Base-by-base conservation (phyloP, 2,888 invertebrate genomes). In the Agelastica alni region DNA sequence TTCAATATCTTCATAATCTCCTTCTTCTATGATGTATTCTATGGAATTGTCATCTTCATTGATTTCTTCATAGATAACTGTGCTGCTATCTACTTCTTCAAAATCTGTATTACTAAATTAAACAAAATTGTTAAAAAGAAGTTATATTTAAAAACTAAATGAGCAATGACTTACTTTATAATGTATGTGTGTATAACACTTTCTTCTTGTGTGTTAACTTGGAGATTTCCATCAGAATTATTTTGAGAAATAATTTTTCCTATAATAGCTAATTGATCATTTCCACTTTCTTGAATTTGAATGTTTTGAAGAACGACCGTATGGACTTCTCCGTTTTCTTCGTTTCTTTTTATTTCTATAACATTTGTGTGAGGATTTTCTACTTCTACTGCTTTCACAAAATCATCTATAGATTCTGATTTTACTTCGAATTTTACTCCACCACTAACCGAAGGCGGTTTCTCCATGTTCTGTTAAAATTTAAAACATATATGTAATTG, bases 141-240 rank as follows among this genome's bases (percentile, higher is more conserved):
- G 1, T n/a, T n/a, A n/a, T n/a, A n/a, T n/a, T n/a, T 7, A 44
- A 2, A 51, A 43, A 17, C 13, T 10, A 36, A 28, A 3, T 51
- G 3, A 10, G 10, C 7, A 37, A 26, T 16, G 14, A 59, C 69
- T 64, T 64, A 71, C 71, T 66, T 61, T 41, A 65, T 67, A 34
- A 64, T 62, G 34, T 65, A 65, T 7, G 65, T 61, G 37, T 59
- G 63, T 31, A 60, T 58, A 10, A 57, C 58, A 13, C 16, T 42
- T 22, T 64, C 66, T 26, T 68, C 62, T 7, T 63, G 42, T 32
- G 60, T 59, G 45, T 65, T 61, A 41, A 70, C 64, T 7, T 66
- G 52, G 3, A 71, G 51, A 57, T 69, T 67, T 10, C 70, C 70
- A 64, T 71, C 69, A 7, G 70, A 66, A 46, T 70, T 64, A 26